Base-by-base conservation (phyloP, 1,140 invertebrate genomes). In the Meloidogyne exigua region DNA sequence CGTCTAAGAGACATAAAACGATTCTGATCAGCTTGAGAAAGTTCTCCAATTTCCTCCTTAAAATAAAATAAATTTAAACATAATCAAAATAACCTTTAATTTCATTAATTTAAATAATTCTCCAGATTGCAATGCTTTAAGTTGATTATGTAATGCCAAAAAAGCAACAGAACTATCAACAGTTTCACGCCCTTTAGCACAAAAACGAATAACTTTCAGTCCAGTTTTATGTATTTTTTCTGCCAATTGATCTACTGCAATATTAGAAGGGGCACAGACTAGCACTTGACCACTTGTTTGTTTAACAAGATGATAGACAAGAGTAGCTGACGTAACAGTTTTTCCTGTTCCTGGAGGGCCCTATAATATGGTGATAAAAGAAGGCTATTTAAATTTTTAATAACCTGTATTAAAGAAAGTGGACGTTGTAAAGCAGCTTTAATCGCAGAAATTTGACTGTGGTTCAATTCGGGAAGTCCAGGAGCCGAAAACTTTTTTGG, bases 181-280 rank as follows among this genome's bases (percentile, higher is more conserved):
- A 0, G 95, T 95, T 88, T 99, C 97, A 57, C 97, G 91, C 1
- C 95, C 96, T 89, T 99, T 99, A 13, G 97, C 96, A 89, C 95
- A 99, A 0, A 99, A 90, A 1, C 97, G 91, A 0, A 99, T 94
- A 10, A 98, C 91, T 89, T 98, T 99, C 15, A 99, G 89, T 63
- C 96, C 96, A 23, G 96, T 99, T 80, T 92, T 91, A 88, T 99
- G 96, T 68, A 99, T 98, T 88, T 99, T 99, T 88, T 99, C 96
- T 0, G 96, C 98, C 2, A 99, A 89, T 86, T 99, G 97, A 89
- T 99, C 97, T 0, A 99, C 97, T 64, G 97, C 97, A 12, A 96
- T 99, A 87, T 99, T 99, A 23, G 94, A 96, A 0, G 97, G 97
- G 2, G 96, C 96, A 89, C 96, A 99, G 0, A 99, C 97, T 0